A percentile compares a stretch with the other conserved stretches of the same genome.
Conservation (phyloP, 2,888 invertebrate genomes). For the Drosophila diplacantha region DNA sequence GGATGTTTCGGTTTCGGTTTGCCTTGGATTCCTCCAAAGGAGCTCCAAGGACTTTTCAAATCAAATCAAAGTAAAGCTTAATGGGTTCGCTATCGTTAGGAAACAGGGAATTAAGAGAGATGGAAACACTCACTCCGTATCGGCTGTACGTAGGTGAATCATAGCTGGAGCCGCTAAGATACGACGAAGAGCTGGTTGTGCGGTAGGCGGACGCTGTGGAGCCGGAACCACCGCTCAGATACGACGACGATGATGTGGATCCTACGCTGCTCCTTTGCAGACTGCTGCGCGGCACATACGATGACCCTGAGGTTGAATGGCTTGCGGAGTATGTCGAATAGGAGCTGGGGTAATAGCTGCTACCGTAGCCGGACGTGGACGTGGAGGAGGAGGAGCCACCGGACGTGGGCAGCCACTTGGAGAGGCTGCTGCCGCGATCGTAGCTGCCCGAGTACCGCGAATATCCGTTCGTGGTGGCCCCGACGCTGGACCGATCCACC, state of each 20-base stretch:
- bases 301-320: conserved; percentile 21
- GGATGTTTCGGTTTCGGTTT: conserved; percentile 10
- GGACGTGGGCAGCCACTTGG: conserved; percentile 66
- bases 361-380: conserved; percentile 44
- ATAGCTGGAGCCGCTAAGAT: conserved; percentile 72
- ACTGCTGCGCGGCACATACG: conserved; percentile 71
- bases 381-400: conserved; percentile 42
- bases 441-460: conserved; percentile 64
- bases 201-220: conserved; percentile 71
- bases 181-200: conserved; percentile 62
- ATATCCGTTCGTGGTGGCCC: conserved; percentile 65
- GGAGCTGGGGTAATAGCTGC: conserved; percentile 63
- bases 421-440: conserved; percentile 72
- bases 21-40: not conserved
- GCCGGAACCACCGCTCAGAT: conserved; percentile 67
- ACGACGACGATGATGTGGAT: conserved; percentile 55
- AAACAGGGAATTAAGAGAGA: not conserved
- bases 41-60: not conserved
- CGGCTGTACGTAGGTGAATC: conserved; percentile 77
- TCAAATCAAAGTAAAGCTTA: conserved; percentile 4
- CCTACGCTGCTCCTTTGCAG: conserved; percentile 60
- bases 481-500: conserved; percentile 32
- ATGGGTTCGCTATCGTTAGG: conserved; percentile 6
- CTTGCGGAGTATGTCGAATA: conserved; percentile 53
- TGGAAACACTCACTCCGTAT: conserved; percentile 77